These are phyloP conservation scores for Malthinus flaveolus DNA, from an alignment of 2,888 invertebrate genomes.

Conservation along the genomic window DNA sequence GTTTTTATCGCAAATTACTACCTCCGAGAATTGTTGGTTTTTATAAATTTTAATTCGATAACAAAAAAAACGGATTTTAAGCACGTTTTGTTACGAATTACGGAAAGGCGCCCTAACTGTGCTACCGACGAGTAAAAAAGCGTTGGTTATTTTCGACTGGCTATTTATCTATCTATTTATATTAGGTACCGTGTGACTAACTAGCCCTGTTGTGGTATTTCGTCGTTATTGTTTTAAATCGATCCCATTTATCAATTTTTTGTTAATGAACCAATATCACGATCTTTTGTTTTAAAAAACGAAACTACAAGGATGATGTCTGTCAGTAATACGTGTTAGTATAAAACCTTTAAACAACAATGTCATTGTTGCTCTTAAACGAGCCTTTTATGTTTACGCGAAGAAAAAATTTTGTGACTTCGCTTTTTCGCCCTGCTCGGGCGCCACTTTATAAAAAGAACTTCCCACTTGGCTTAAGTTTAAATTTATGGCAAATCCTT, in stretches of 20 bases:
- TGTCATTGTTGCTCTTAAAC: too few species aligned
- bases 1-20: slow-evolving; percentile 14
- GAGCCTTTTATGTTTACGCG: too few species aligned
- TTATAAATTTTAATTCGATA: too few species aligned
- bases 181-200: slow-evolving; percentile 6
- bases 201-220: slow-evolving; percentile 1
- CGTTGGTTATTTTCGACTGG: slow-evolving; percentile 5
- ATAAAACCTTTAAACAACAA: too few species aligned
- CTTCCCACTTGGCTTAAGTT: too few species aligned
- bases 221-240: slow-evolving; percentile 1
- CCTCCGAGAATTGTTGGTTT: too few species aligned
- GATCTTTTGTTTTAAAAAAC: slow-evolving; percentile 6
- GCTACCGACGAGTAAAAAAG: slow-evolving; percentile 1
- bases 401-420: too few species aligned
- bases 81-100: too few species aligned
- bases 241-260: slow-evolving; percentile 12
- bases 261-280: slow-evolving; percentile 7
- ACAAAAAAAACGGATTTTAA: too few species aligned
- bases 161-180: slow-evolving; percentile 8
- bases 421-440: too few species aligned
- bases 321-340: slow-evolving; percentile 3
- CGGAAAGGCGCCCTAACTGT: slow-evolving; percentile 5
- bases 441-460: too few species aligned
- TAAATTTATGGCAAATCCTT: slow-evolving; percentile 10
- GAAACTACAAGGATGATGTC: slow-evolving; percentile 13